phyloP scores from a whole-genome alignment of 2,113 vertebrate genomes.

The Axis porcinus region DNA sequence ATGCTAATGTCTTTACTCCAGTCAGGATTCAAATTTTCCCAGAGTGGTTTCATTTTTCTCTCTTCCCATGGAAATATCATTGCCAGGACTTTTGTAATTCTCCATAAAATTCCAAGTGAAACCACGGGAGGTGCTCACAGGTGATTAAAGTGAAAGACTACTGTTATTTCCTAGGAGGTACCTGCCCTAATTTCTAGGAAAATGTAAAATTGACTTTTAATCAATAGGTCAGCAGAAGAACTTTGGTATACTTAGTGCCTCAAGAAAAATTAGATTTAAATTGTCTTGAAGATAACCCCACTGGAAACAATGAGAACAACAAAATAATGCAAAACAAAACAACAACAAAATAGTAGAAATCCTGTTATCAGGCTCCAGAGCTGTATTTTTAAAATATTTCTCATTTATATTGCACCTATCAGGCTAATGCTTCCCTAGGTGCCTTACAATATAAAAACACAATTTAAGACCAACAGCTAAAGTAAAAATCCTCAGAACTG shows the following conservation, averaged over 20 bases:
- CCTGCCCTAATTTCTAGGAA: background rate
- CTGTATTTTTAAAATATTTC: slow-evolving; percentile 17
- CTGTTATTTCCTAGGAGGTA: background rate
- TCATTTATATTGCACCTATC: background rate
- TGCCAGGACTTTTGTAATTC: background rate
- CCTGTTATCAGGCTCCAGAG: background rate
- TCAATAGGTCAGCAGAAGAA: background rate
- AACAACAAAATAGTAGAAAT: background rate
- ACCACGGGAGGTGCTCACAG: background rate
- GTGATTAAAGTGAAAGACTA: background rate
- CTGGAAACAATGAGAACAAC: background rate
- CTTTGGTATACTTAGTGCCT: background rate
- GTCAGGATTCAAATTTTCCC: background rate
- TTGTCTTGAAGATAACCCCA: background rate
- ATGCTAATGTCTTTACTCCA: background rate
- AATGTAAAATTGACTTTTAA: slow-evolving; percentile 38
- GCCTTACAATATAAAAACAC: slow-evolving; percentile 9
- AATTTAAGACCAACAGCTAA: slow-evolving; percentile 33
- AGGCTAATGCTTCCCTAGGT: background rate
- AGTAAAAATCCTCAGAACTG: background rate
- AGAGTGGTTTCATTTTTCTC: background rate
- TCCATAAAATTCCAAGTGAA: background rate
- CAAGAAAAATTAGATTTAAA: background rate
- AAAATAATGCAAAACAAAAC: background rate
- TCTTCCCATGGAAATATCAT: background rate